Conservation (phyloP, 2,888 invertebrate genomes). For the Dione juno region DNA sequence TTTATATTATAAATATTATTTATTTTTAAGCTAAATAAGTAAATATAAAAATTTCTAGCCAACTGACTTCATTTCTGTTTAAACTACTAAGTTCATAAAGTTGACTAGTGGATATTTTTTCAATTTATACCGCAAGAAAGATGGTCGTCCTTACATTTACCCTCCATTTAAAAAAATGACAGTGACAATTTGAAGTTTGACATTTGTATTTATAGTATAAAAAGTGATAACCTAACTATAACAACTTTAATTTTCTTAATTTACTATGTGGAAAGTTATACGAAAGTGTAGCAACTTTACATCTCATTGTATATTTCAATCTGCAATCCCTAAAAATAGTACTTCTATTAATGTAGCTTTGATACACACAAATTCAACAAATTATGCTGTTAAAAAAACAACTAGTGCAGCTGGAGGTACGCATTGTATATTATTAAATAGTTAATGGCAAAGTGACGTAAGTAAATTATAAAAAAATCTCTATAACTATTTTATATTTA, state of each 20-base stretch:
- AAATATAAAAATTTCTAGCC: too few species aligned
- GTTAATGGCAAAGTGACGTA: not conserved
- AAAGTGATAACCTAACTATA: not conserved
- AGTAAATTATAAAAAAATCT: not conserved
- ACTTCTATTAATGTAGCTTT: not conserved
- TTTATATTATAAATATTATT: too few species aligned
- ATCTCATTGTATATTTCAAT: not conserved
- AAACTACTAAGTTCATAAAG: too few species aligned
- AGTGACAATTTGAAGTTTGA: not conserved
- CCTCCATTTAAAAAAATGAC: too few species aligned
- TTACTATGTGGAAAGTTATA: conserved; percentile 23
- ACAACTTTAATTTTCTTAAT: not conserved
- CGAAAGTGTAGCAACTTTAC: not conserved
- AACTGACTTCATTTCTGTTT: too few species aligned
- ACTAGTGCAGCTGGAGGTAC: conserved; percentile 76
- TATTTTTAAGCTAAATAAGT: too few species aligned
- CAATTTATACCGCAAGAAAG: too few species aligned
- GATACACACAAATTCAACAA: conserved; percentile 53
- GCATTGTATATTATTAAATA: not conserved
- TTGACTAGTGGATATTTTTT: too few species aligned
- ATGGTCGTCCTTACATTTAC: too few species aligned
- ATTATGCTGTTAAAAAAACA: conserved; percentile 70
- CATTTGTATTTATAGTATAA: not conserved
- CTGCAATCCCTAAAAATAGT: not conserved
- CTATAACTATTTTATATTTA: not conserved